These are phyloP conservation scores for Acheta domesticus DNA, from an alignment of 2,888 invertebrate genomes.

Conservation along the genomic window DNA sequence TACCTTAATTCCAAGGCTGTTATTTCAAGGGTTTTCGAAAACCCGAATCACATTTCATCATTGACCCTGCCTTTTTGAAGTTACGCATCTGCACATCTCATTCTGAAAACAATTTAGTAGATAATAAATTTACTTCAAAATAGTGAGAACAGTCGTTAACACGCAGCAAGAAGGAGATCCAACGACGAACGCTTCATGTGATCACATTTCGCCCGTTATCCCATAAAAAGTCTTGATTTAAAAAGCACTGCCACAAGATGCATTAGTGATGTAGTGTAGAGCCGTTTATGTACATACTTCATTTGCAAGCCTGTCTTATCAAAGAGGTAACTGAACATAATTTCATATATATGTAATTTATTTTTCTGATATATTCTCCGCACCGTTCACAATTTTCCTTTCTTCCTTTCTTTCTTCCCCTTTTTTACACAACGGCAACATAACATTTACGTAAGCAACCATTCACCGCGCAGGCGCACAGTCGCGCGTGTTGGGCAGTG, in stretches of 20 bases:
- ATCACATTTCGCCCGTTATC: neutral
- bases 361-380: neutral
- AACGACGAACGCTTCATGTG: neutral
- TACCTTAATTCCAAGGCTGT: too few relatives aligned
- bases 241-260: conserved; percentile 1
- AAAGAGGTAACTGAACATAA: neutral
- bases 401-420: neutral
- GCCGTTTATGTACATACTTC: neutral
- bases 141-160: neutral
- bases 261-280: neutral
- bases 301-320: neutral
- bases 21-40: too few relatives aligned
- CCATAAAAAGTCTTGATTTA: neutral
- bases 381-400: neutral
- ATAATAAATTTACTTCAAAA: neutral
- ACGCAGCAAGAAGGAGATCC: neutral
- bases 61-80: too few relatives aligned
- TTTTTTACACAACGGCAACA: neutral
- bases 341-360: neutral
- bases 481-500: too few relatives aligned
- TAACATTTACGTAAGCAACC: neutral
- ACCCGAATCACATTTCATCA: too few relatives aligned
- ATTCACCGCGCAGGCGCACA: too few relatives aligned
- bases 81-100: neutral
- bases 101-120: neutral